phyloP scores from a whole-genome alignment of 2,113 vertebrate species.

The Melanerpes aurifrons region DNA sequence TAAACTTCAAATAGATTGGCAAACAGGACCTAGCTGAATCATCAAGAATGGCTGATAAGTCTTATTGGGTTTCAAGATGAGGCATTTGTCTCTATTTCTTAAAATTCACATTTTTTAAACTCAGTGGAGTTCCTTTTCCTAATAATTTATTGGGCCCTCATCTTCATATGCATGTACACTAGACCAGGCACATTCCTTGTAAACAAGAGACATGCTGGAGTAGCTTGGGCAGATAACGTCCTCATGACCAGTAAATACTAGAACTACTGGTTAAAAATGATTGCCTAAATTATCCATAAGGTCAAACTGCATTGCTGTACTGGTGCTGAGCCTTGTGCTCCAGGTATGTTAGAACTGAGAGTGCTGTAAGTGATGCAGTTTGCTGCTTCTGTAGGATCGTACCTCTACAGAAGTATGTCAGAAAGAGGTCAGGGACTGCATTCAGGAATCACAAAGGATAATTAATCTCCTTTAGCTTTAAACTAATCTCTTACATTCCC shows the following conservation, averaged over 20 bases:
- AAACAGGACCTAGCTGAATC: neutral
- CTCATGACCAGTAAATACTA: neutral
- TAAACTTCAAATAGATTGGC: neutral
- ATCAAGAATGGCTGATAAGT: neutral
- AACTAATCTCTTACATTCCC: neutral
- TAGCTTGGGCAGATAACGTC: neutral
- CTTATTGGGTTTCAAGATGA: neutral
- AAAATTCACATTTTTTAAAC: neutral
- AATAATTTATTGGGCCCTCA: neutral
- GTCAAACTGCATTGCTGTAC: neutral
- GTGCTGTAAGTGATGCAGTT: neutral
- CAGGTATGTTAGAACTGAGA: neutral
- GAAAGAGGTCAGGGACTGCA: neutral
- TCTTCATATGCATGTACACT: neutral
- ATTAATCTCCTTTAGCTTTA: neutral
- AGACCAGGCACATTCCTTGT: neutral
- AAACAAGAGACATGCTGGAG: neutral
- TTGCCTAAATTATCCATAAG: neutral
- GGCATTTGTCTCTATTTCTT: neutral
- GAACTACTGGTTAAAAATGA: neutral
- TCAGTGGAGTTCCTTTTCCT: neutral
- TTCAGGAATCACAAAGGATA: neutral
- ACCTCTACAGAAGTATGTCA: neutral
- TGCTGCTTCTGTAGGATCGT: neutral
- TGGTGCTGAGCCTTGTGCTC: neutral